Evolutionary conservation across 2,797 vertebrate species (phyloP).

Genomic region (Lophotriccus pileatus): DNA sequence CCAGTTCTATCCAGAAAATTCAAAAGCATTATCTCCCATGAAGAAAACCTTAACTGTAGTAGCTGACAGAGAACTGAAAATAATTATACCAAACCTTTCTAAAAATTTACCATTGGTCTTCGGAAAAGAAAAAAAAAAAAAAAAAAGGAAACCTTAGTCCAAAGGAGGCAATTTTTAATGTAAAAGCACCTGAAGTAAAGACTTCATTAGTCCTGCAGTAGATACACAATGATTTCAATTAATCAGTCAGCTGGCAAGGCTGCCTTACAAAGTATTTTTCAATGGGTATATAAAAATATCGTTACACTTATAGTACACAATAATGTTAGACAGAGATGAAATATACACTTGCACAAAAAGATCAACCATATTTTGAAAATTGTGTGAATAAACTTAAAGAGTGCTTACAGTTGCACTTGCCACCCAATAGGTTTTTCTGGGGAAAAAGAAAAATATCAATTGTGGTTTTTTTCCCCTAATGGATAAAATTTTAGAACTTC

Average conservation of each 20-base stretch:
- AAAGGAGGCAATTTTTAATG: background rate
- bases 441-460: background rate
- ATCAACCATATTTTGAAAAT: background rate
- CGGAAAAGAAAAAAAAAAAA: background rate
- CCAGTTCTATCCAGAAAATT: background rate
- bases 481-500: background rate
- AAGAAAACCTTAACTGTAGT: background rate
- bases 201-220: background rate
- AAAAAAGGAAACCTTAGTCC: background rate
- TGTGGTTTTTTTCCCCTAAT: accelerated
- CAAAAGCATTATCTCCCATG: background rate
- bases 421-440: background rate
- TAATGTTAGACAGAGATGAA: background rate
- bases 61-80: background rate
- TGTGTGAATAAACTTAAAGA: background rate
- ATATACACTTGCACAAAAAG: background rate
- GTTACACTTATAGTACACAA: background rate
- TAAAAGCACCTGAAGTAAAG: background rate
- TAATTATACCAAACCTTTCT: background rate
- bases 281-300: background rate
- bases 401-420: background rate
- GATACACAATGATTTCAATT: background rate
- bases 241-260: background rate
- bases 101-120: background rate
- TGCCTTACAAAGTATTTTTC: background rate